Evolutionary conservation across 1,140 invertebrate species (phyloP).

Genomic region (Drosophila hydei): DNA sequence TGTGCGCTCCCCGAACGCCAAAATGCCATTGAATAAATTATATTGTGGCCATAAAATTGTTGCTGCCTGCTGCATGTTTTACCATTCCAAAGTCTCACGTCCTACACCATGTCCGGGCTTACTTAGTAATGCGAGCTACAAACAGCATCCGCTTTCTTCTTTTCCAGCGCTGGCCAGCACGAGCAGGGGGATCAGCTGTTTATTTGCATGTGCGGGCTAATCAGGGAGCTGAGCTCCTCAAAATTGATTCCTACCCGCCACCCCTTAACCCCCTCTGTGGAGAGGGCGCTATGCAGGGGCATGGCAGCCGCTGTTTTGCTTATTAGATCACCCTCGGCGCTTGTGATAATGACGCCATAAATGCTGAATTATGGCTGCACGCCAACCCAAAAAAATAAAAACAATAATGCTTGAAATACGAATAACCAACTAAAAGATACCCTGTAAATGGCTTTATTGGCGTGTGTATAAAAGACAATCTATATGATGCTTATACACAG

Average conservation of each 20-base stretch:
- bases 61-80: constrained; percentile 49
- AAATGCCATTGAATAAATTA: constrained; percentile 82
- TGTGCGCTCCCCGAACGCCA: constrained; percentile 40
- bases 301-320: neutral
- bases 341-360: constrained; percentile 65
- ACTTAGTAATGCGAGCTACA: constrained; percentile 34
- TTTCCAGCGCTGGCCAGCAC: constrained; percentile 1
- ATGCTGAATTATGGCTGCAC: constrained; percentile 65
- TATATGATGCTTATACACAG: no score
- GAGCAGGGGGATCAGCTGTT: neutral
- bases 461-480: no score
- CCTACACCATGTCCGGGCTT: constrained; percentile 44
- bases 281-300: neutral
- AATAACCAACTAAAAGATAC: neutral
- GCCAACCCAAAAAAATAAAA: constrained; percentile 25
- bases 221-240: constrained; percentile 35
- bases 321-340: constrained; percentile 42
- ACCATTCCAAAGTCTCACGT: constrained; percentile 48
- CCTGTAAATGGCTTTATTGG: constrained; percentile 1
- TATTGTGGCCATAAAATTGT: constrained; percentile 78
- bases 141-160: neutral
- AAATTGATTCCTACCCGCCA: constrained; percentile 44
- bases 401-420: neutral
- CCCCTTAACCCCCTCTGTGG: neutral
- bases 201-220: constrained; percentile 47